Conservation (phyloP, 2,113 vertebrate species). For the Podiceps cristatus region DNA sequence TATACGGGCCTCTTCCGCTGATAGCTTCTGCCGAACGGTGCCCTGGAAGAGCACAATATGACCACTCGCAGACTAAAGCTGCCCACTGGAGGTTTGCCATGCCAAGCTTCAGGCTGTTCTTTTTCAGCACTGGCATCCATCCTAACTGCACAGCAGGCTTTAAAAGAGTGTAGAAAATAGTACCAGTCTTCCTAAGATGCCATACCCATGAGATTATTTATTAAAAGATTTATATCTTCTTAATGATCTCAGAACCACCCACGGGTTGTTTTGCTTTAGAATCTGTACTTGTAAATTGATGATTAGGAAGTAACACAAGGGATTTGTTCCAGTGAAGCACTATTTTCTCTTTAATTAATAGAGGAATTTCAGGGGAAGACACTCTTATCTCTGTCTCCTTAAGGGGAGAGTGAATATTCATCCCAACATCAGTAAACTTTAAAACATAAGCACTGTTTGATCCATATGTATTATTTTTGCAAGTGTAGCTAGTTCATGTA, state of each 20-base stretch:
- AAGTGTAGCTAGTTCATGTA: background rate
- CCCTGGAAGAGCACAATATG: background rate
- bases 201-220: conserved; percentile 31
- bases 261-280: background rate
- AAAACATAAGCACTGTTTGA: background rate
- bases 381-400: background rate
- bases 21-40: background rate
- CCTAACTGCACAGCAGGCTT: conserved; percentile 19
- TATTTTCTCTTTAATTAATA: conserved; percentile 15
- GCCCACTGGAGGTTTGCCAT: background rate
- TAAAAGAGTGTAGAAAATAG: conserved; percentile 26
- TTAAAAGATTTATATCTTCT: conserved; percentile 48
- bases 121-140: background rate
- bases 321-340: background rate
- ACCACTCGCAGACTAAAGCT: background rate
- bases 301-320: background rate
- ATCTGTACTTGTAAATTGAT: background rate
- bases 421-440: background rate
- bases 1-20: background rate
- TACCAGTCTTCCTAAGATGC: conserved; percentile 32
- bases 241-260: conserved; percentile 23
- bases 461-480: background rate
- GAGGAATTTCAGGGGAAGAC: background rate
- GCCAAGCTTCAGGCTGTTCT: background rate
- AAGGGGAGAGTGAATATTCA: background rate